These are phyloP conservation scores for Botia almorhae DNA, from an alignment of 2,797 vertebrate genomes.

Conservation along the genomic window DNA sequence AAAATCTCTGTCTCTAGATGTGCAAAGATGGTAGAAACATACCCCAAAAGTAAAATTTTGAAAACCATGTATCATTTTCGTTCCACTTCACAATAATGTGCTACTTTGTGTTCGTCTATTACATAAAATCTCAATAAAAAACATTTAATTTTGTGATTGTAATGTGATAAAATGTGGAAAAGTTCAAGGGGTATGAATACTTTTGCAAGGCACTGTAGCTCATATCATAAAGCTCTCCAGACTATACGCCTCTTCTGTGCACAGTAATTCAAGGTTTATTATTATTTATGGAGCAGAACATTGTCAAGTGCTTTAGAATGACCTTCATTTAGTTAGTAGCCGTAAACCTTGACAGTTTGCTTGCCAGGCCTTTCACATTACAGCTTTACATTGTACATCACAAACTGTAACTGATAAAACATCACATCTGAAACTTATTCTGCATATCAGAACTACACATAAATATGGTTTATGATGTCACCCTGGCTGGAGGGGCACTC, in stretches of 20 bases:
- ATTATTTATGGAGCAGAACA: slow-evolving; percentile 47
- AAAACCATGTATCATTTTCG: too few relatives aligned
- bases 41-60: too few relatives aligned
- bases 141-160: too few relatives aligned
- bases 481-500: background rate
- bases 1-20: too few relatives aligned
- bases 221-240: slow-evolving; percentile 17
- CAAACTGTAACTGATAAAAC: slow-evolving; percentile 24
- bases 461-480: slow-evolving; percentile 2
- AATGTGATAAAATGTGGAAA: too few relatives aligned
- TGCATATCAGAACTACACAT: background rate
- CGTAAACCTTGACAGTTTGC: slow-evolving; percentile 30
- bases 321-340: slow-evolving; percentile 43
- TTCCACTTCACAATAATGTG: too few relatives aligned
- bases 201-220: background rate
- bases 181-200: too few relatives aligned
- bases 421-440: slow-evolving; percentile 24
- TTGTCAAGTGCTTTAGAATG: slow-evolving; percentile 34
- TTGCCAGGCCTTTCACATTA: background rate
- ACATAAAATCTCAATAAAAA: too few relatives aligned
- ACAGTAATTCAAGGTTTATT: slow-evolving; percentile 13
- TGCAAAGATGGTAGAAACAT: too few relatives aligned
- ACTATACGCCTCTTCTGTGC: slow-evolving; percentile 9
- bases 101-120: too few relatives aligned
- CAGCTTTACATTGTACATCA: background rate